A percentile compares a stretch with the other conserved stretches of the same genome.
Conservation (phyloP, 2,888 invertebrate species). For the Eucera pruinosa region DNA sequence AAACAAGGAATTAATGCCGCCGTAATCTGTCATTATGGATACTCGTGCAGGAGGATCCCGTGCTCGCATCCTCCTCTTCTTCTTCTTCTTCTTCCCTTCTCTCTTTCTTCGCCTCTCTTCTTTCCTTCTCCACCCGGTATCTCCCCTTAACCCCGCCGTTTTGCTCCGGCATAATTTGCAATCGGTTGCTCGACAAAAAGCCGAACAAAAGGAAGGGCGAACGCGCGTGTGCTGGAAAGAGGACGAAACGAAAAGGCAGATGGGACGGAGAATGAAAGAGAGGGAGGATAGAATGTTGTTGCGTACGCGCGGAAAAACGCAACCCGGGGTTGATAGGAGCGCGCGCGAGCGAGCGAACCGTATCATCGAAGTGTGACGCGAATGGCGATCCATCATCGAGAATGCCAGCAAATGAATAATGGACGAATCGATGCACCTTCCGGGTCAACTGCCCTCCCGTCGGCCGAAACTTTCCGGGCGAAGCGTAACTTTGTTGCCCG, state of each 20-base stretch:
- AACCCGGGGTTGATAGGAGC: no score
- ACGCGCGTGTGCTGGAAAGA: no score
- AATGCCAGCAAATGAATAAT: slow-evolving; percentile 73
- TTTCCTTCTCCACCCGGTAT: not conserved
- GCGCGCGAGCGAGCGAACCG: slow-evolving; percentile 50
- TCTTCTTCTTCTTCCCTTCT: slow-evolving; percentile 14
- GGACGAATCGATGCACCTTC: slow-evolving; percentile 70
- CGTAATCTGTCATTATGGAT: slow-evolving; percentile 79
- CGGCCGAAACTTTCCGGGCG: slow-evolving; percentile 9
- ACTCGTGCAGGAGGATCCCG: slow-evolving; percentile 70
- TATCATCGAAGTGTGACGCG: slow-evolving; percentile 67
- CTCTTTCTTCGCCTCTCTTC: slow-evolving; percentile 22
- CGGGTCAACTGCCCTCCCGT: slow-evolving; percentile 17
- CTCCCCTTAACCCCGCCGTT: slow-evolving; percentile 14
- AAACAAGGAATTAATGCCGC: slow-evolving; percentile 80
- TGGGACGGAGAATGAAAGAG: no score
- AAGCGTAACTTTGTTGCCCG: not conserved
- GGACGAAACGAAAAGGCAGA: no score
- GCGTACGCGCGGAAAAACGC: no score
- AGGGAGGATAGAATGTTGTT: no score
- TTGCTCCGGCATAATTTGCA: slow-evolving; percentile 54
- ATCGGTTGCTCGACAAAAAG: slow-evolving; percentile 43
- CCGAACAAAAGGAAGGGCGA: no score
- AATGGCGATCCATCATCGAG: slow-evolving; percentile 71
- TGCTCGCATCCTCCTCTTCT: slow-evolving; percentile 60